These are phyloP conservation scores for Luffia ferchaultella DNA, from an alignment of 2,888 invertebrate genomes.

Conservation along the genomic window DNA sequence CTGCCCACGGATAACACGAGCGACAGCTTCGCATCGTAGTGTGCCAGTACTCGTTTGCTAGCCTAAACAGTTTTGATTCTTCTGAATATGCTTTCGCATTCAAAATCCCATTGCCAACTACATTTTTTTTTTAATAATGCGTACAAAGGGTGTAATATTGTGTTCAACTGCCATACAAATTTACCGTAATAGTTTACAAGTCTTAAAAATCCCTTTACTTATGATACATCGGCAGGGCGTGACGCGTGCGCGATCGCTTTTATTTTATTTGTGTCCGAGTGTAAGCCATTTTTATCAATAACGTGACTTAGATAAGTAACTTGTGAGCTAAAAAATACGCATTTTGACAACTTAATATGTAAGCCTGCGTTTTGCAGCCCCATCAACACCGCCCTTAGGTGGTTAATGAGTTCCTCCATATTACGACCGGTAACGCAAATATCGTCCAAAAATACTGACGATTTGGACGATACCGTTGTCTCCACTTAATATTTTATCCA, in stretches of 20 bases:
- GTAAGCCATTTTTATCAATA: neutral
- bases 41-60: too few species aligned
- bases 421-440: neutral
- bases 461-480: neutral
- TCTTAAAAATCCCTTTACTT: too few species aligned
- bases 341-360: neutral
- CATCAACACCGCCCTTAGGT: neutral
- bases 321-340: neutral
- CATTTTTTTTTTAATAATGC: neutral
- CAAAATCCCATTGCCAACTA: neutral
- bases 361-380: neutral
- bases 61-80: neutral
- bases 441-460: neutral
- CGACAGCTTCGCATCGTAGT: too few species aligned
- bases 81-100: neutral
- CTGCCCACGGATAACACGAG: too few species aligned
- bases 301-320: neutral
- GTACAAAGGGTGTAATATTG: neutral
- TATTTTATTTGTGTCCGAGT: neutral
- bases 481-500: neutral
- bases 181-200: neutral
- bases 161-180: neutral
- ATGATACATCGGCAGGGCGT: too few species aligned
- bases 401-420: neutral
- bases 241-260: too few species aligned